phyloP scores from a whole-genome alignment of 2,113 vertebrate species.

The Circaetus cinerascens region DNA sequence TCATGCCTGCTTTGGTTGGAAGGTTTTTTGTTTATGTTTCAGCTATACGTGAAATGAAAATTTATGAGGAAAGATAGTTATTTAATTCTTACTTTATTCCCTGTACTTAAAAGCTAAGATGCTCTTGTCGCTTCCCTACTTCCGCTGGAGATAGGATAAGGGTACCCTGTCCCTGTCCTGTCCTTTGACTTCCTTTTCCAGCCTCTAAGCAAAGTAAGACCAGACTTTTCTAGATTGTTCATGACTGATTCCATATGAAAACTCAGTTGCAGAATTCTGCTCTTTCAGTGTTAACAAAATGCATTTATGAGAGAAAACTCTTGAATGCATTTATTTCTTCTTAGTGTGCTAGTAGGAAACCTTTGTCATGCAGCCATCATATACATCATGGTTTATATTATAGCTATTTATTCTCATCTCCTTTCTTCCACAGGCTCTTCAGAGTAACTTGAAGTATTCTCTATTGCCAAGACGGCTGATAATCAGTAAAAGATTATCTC shows the following conservation, averaged over 20 bases:
- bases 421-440: conserved; percentile 83
- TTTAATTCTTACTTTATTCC: background rate
- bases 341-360: background rate
- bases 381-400: background rate
- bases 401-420: background rate
- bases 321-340: background rate
- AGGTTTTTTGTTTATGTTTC: background rate
- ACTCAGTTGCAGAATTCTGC: background rate
- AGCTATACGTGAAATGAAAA: background rate
- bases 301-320: background rate
- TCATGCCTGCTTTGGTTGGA: background rate
- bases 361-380: background rate
- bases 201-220: background rate
- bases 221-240: background rate
- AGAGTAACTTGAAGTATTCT: conserved; percentile 95
- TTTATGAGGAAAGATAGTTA: background rate
- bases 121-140: background rate
- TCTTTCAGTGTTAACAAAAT: background rate
- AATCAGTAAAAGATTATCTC: conserved; percentile 94
- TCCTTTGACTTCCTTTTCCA: background rate
- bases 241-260: background rate
- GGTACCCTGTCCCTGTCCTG: background rate
- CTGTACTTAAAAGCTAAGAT: background rate
- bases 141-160: background rate
- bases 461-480: conserved; percentile 87